Evolutionary conservation across 2,113 vertebrate genomes (phyloP).

Genomic region (Paracanthobrama guichenoti): DNA sequence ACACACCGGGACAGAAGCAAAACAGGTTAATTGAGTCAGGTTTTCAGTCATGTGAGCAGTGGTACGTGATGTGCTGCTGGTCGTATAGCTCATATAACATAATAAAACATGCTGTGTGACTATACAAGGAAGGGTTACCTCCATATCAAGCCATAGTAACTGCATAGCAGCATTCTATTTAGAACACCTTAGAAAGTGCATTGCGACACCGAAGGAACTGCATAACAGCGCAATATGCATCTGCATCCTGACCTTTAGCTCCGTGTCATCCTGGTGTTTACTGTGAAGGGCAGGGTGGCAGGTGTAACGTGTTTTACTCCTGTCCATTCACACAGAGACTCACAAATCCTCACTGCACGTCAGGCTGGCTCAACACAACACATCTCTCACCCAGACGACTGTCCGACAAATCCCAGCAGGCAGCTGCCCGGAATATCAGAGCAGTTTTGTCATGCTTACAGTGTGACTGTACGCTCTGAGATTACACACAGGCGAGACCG

Average conservation of each 20-base stretch:
- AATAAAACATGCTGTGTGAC: no score
- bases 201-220: no score
- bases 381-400: conserved; percentile 53
- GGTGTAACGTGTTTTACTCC: conserved; percentile 26
- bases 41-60: no score
- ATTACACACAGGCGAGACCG: conserved; percentile 37
- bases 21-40: no score
- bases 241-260: not conserved
- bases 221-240: not conserved
- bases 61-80: no score
- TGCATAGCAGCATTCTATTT: no score
- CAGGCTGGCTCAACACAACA: conserved; percentile 26
- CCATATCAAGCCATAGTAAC: no score
- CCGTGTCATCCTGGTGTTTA: not conserved
- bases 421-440: conserved; percentile 53
- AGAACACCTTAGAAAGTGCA: no score
- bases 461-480: conserved; percentile 30
- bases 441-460: conserved; percentile 55
- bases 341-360: conserved; percentile 5
- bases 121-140: no score
- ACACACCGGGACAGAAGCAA: no score
- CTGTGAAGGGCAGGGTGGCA: not conserved
- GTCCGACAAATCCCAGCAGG: conserved; percentile 50
- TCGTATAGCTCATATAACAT: no score
- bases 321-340: conserved; percentile 27